A percentile compares a stretch with the other conserved stretches of the same genome.
Conservation (phyloP, 2,113 vertebrate species). For the Percina caprodes region DNA sequence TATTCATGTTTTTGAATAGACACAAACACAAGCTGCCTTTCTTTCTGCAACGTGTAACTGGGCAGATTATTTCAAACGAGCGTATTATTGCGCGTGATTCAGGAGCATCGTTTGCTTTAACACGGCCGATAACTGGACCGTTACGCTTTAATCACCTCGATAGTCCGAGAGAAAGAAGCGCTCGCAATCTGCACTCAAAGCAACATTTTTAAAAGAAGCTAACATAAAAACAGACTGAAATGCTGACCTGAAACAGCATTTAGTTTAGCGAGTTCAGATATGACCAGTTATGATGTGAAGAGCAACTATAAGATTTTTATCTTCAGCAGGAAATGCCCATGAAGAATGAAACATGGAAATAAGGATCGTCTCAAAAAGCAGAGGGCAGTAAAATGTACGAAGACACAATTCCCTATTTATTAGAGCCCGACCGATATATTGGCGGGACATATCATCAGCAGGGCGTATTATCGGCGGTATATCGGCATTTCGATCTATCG, state of each 20-base stretch:
- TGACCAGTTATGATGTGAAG: neutral
- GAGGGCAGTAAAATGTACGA: neutral
- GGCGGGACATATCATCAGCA: too few species aligned
- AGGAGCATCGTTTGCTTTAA: conserved; percentile 40
- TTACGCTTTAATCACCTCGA: neutral
- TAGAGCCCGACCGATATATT: too few species aligned
- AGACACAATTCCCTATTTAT: too few species aligned
- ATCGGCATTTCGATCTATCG: too few species aligned
- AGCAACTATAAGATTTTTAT: neutral
- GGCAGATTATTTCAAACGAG: conserved; percentile 5
- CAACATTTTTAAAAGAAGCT: neutral
- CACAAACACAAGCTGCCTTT: conserved; percentile 51
- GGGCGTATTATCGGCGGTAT: too few species aligned
- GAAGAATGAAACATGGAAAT: neutral
- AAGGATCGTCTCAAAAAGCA: conserved; percentile 1
- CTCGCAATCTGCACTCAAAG: conserved; percentile 26
- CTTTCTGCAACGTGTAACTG: conserved; percentile 26
- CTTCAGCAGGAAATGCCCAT: too few species aligned
- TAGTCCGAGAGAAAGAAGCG: conserved; percentile 3
- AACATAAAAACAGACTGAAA: neutral
- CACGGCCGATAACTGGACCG: conserved; percentile 45
- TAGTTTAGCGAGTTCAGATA: neutral
- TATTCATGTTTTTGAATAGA: conserved; percentile 24
- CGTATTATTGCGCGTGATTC: conserved; percentile 70
- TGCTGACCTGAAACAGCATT: neutral